Evolutionary conservation across 2,113 vertebrate genomes (phyloP), one percentile per base, ranked within the genome.

Genomic region (Callionymus lyra): DNA sequence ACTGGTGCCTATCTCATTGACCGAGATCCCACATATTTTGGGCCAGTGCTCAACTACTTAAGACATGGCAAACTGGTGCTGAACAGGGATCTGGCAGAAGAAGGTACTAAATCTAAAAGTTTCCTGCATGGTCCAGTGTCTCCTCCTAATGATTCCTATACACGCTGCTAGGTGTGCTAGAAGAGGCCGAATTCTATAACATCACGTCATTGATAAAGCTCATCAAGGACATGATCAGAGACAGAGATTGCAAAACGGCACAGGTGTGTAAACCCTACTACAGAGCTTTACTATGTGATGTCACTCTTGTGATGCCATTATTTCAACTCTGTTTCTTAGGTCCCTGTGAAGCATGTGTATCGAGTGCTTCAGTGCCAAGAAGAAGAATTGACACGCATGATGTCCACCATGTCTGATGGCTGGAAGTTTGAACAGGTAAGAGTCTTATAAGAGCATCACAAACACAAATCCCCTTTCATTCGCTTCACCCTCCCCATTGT

Each of bases 111-210:
- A 8, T 3, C 19, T 6, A 19, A 9, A 18, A 12, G 6, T n/a
- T n/a, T n/a, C 21, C 8, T 27, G 1, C 31, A 37, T 17, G 16
- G 37, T 41, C n/a, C n/a, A 34, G 8, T 27, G 21, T 27, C 21
- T 27, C 8, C 8, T 8, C 8, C 4, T 27, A 27, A 27, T 27
- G 21, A 5, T 8, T 5, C 21, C 21, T 27, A 8, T 27, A 8
- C 21, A 4, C 21, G 8, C 21, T 27, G 21, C 56, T 6, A 99
- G 95, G 95, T 48, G 94, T 97, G 37, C 78, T 99, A 56, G 94
- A 99, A 69, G 95, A 99, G 83, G 95, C 95, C 0, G 95, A 99
- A 65, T 99, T 99, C 79, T 99, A 99, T 81, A 99, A 99, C 76
- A 99, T 99, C 85, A 93, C 93, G 73, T 98, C 94, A 42, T 79